Conservation (phyloP, 2,113 vertebrate species). For the Dissostichus mawsoni region DNA sequence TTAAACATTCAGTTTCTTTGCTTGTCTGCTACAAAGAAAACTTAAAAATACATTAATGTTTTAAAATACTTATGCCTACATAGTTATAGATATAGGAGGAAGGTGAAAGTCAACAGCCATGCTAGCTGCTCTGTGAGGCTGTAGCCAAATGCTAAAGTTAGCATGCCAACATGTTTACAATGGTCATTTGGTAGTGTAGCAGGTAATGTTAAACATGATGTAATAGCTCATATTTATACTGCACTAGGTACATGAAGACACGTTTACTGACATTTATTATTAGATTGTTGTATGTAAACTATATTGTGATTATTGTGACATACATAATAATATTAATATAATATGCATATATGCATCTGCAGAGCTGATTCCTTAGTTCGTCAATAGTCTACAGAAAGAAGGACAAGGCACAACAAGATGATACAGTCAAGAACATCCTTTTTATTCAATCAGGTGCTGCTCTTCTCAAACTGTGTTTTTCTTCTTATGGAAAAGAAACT, state of each 20-base stretch:
- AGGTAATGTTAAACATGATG: neutral
- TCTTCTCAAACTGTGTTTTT: conserved; percentile 89
- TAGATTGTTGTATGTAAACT: no score
- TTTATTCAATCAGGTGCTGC: conserved; percentile 90
- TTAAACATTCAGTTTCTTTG: neutral
- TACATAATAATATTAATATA: no score
- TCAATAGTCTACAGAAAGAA: conserved; percentile 34
- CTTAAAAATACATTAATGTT: neutral
- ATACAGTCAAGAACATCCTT: conserved; percentile 92
- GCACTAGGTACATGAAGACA: neutral
- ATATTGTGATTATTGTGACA: neutral
- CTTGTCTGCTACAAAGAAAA: neutral
- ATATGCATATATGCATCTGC: neutral
- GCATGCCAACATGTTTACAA: neutral
- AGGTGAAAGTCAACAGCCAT: neutral
- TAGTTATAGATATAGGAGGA: neutral
- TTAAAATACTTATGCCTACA: neutral
- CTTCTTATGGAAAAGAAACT: conserved; percentile 89
- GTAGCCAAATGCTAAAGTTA: neutral
- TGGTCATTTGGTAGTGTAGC: neutral
- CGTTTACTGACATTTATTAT: neutral
- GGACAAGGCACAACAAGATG: conserved; percentile 36
- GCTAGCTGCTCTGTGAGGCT: neutral
- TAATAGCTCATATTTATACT: neutral
- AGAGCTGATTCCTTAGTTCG: neutral